Base-by-base conservation (phyloP, 2,113 vertebrate genomes). In the Holacanthus passer region DNA sequence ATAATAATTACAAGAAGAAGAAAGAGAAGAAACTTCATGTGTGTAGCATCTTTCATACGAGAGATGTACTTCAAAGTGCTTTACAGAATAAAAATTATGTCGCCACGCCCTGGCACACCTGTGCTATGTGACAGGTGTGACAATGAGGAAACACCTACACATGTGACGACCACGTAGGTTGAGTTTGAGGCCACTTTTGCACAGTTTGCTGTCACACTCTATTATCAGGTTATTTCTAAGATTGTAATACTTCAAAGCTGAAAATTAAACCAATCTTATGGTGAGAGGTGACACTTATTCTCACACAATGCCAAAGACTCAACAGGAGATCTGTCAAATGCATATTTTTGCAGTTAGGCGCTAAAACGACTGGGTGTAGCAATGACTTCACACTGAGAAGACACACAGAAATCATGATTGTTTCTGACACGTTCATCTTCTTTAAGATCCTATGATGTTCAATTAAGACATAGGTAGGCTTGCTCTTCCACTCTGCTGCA, bases 301-400 rank as follows among this genome's bases (percentile, higher is more conserved):
- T 27, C 19, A 39, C 52, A 37, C 50, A 53, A 63, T 50, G 48
- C n/a, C 2, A 1, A 20, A 41, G 11, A 41, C 17, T 31, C 55
- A 59, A n/a, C 19, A 37, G 55, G 22, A 52, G 65, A 68, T 35
- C 41, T 24, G 71, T 53, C 71, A 74, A 22, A 58, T 55, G 13
- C n/a, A 43, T 53, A 17, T 53, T 56, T 67, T 65, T 55, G 48
- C 48, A 43, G 37, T 48, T 16, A 7, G 16, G 22, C 4, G 20
- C 41, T 17, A 19, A 19, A 58, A 58, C 27, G 19, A 19, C 22
- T 9, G 5, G n/a, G n/a, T 41, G 52, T 41, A 37, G 37, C 37
- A 39, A 53, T 77, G 47, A 67, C 29, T n/a, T 67, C 73, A 31
- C n/a, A 27, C 7, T 11, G 14, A 60, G 29, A 19, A 47, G 35